Percentiles rank a stretch among this genome's conserved stretches.
Conservation (phyloP, 2,797 vertebrate species). For the Stomatorhinus walkeri region DNA sequence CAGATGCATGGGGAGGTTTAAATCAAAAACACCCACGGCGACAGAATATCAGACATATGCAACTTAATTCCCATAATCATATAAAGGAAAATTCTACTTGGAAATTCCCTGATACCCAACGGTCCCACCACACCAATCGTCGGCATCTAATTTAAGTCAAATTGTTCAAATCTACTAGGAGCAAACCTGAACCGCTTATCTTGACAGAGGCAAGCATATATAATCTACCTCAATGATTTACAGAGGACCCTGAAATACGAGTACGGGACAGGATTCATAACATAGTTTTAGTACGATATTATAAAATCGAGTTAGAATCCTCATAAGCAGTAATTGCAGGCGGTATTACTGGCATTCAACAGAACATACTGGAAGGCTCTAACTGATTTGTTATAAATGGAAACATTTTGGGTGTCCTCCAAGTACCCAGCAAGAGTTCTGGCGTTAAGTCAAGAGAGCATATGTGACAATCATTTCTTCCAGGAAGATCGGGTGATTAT, state of each 20-base stretch:
- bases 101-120: background rate
- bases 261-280: background rate
- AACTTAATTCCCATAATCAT: background rate
- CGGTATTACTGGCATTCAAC: background rate
- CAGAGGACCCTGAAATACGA: background rate
- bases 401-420: constrained; percentile 4
- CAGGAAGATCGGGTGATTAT: background rate
- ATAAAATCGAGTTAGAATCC: background rate
- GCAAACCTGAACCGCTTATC: background rate
- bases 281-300: background rate
- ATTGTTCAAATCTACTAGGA: background rate
- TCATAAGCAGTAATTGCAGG: background rate
- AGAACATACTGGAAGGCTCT: background rate
- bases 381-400: constrained; percentile 9
- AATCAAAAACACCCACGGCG: background rate
- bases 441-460: background rate
- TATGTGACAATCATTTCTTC: background rate
- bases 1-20: background rate
- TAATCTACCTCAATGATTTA: background rate
- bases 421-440: background rate
- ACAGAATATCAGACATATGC: background rate
- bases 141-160: background rate
- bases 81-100: background rate
- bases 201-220: background rate
- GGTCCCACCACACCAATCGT: background rate